Conservation (phyloP, 2,113 vertebrate species). For the Chitala chitala region DNA sequence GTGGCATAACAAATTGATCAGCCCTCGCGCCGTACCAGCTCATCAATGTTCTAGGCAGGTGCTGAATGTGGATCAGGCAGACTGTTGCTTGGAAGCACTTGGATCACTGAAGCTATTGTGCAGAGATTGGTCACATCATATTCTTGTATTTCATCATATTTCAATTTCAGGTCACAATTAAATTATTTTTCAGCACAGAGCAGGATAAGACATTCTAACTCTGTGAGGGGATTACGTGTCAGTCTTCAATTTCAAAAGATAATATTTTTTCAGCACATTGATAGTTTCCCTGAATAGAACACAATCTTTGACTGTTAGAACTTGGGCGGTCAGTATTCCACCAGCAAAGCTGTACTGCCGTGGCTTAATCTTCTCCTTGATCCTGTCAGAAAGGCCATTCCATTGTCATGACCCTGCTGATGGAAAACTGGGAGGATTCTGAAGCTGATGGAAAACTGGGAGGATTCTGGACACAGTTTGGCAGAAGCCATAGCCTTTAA, state of each 20-base stretch:
- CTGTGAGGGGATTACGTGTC: background rate
- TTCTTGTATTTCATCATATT: background rate
- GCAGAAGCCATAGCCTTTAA: too few species aligned
- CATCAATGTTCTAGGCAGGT: background rate
- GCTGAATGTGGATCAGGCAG: background rate
- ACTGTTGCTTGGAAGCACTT: slow-evolving; percentile 2
- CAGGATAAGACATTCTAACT: background rate
- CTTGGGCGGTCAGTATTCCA: background rate
- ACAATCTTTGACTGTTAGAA: background rate
- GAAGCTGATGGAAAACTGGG: too few species aligned
- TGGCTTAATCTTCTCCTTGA: background rate
- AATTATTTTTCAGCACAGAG: background rate
- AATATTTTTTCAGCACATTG: background rate
- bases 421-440: too few species aligned
- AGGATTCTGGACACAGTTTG: too few species aligned
- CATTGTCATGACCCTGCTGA: too few species aligned
- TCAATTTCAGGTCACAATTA: background rate
- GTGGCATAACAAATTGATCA: background rate
- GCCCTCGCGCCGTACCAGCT: background rate
- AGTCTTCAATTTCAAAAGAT: background rate
- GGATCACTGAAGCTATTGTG: background rate
- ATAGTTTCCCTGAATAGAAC: background rate
- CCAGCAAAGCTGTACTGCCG: background rate
- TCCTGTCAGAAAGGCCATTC: too few species aligned
- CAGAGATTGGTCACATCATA: background rate